Conservation (phyloP, 2,797 vertebrate species). For the Remorina albescens region DNA sequence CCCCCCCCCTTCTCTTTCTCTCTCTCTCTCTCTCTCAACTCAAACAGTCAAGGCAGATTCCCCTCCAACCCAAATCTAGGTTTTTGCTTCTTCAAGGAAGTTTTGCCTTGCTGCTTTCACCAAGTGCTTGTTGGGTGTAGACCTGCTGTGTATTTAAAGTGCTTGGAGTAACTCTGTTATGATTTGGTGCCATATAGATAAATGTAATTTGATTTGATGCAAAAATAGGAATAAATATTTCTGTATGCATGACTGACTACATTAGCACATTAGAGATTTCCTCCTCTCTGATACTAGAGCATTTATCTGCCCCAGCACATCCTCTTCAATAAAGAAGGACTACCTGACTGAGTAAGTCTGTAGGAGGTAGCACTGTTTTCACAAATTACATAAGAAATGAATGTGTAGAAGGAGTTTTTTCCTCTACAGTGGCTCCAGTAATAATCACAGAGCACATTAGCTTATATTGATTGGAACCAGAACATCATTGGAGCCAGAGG, state of each 20-base stretch:
- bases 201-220: no score
- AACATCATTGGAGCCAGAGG: no score
- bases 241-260: constrained; percentile 7
- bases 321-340: constrained; percentile 51
- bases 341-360: constrained; percentile 54
- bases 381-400: constrained; percentile 72
- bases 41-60: no score
- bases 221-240: constrained; percentile 27
- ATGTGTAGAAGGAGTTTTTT: constrained; percentile 29
- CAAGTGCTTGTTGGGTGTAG: no score
- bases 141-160: no score
- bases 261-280: constrained; percentile 59
- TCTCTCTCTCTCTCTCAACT: no score
- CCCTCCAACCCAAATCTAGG: no score
- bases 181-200: no score
- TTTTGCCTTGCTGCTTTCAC: no score
- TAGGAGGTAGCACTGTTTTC: constrained; percentile 63
- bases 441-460: constrained; percentile 30
- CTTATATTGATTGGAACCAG: constrained; percentile 36
- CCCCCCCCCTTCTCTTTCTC: no score
- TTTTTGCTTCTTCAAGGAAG: no score
- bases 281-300: constrained; percentile 32
- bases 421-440: constrained; percentile 4
- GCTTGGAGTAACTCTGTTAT: no score
- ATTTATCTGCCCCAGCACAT: constrained; percentile 34